phyloP scores from a whole-genome alignment of 2,113 vertebrate species.

The Cettia cetti region DNA sequence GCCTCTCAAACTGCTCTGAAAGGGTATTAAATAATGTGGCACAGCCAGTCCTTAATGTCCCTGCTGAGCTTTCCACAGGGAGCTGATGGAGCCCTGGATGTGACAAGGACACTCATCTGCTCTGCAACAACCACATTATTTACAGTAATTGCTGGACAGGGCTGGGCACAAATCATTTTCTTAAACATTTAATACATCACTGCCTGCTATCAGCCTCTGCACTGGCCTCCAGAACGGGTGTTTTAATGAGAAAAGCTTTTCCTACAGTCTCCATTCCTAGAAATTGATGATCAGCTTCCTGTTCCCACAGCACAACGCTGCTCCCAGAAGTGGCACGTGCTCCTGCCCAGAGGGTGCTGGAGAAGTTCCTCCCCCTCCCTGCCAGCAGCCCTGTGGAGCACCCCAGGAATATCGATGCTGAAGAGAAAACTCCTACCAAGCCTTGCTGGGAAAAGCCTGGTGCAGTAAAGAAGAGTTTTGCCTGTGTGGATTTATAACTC shows the following conservation, averaged over 20 bases:
- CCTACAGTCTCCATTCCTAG: neutral
- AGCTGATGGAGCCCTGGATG: neutral
- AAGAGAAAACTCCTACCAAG: neutral
- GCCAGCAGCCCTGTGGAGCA: neutral
- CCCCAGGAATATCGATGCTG: neutral
- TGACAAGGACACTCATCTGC: neutral
- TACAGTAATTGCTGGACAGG: neutral
- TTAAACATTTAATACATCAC: neutral
- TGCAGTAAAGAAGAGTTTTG: neutral
- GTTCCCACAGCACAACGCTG: neutral
- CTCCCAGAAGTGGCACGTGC: accelerated
- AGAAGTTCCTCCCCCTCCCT: neutral
- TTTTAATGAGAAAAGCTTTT: neutral
- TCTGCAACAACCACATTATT: neutral
- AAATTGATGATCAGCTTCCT: neutral
- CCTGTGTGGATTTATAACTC: neutral
- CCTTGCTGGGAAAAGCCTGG: neutral
- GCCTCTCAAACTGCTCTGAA: neutral
- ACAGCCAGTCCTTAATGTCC: neutral
- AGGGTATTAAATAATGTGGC: neutral
- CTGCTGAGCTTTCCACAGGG: neutral
- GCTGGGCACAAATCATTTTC: neutral
- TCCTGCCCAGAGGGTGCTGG: neutral
- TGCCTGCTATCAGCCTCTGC: neutral
- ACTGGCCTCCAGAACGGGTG: neutral